Evolutionary conservation across 2,888 invertebrate species (phyloP), one percentile per base, ranked within the genome.

Genomic region (Pherbina coryleti): DNA sequence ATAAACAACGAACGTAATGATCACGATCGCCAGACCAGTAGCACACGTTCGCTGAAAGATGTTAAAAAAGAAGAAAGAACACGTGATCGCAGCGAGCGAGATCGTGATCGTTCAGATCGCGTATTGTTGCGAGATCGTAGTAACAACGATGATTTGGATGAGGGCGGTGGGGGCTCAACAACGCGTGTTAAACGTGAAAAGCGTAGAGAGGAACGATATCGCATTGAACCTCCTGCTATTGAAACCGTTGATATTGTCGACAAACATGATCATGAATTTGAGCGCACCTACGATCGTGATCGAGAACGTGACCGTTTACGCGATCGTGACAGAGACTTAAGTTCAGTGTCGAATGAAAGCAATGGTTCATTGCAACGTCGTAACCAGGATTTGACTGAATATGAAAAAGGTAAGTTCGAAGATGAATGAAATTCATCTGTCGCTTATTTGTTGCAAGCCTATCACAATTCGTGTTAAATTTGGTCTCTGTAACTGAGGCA

Each of bases 311-410:
- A 81, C 0, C 73, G 73, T 19, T 74, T 78, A 71, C 92, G 93
- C 85, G 94, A 93, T 83, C 91, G 93, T 82, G 91, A 92, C 85
- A 87, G 93, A 84, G 91, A 93, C 87, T 89, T 92, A 82, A 90
- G 92, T 90, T 88, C 90, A 83, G 88, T 92, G 84, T 91, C 91
- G 84, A 87, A 92, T 87, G 85, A 92, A 84, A 90, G 92, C 89
- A 90, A 90, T 76, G 91, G 90, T 76, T 91, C 91, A n/a, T 82
- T 89, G 77, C 90, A 90, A 82, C 91, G 92, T 81, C 91, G 91
- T 82, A 91, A 91, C 87, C 92, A 91, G 85, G 92, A 92, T 84
- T 88, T 91, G 75, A 84, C 90, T 86, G 92, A 93, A 84, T 91
- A 91, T 84, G 92, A 92, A 85, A 92, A 93, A 93, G 93, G 93